Evolutionary conservation across 2,113 vertebrate genomes (phyloP).

Genomic region (Silurus meridionalis): DNA sequence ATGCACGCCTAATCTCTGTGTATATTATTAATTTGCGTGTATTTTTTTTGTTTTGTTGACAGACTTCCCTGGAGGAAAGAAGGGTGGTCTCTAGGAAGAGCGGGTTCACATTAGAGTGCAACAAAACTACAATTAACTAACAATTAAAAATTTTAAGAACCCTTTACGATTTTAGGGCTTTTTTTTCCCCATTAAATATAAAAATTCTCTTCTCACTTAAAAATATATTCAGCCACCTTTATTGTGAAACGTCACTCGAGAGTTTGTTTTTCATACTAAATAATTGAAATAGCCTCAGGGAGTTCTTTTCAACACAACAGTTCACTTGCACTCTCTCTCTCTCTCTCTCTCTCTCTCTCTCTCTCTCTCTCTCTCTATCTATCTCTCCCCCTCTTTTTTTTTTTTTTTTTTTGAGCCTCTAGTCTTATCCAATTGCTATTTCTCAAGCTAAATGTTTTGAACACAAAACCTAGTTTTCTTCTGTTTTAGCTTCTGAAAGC

Average conservation of each 20-base stretch:
- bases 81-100: not conserved
- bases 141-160: too few species aligned
- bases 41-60: not conserved
- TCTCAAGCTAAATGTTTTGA: slow-evolving; percentile 42
- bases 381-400: not conserved
- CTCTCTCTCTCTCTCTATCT: not conserved
- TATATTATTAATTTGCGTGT: slow-evolving; percentile 29
- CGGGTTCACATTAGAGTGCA: not conserved
- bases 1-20: slow-evolving; percentile 28
- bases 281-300: slow-evolving; percentile 53
- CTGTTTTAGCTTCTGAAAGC: not conserved
- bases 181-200: too few species aligned
- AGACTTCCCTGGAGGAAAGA: not conserved
- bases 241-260: not conserved
- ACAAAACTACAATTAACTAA: too few species aligned
- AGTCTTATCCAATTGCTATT: slow-evolving; percentile 32
- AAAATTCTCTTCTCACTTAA: too few species aligned
- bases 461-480: not conserved
- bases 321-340: slow-evolving; percentile 15
- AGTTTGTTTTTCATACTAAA: slow-evolving; percentile 50
- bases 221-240: not conserved
- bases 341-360: not conserved
- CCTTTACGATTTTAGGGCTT: too few species aligned
- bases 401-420: too few species aligned
- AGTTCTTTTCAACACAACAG: slow-evolving; percentile 52